Conservation (phyloP, 2,113 vertebrate species). For the Gymnocephalus cernua region DNA sequence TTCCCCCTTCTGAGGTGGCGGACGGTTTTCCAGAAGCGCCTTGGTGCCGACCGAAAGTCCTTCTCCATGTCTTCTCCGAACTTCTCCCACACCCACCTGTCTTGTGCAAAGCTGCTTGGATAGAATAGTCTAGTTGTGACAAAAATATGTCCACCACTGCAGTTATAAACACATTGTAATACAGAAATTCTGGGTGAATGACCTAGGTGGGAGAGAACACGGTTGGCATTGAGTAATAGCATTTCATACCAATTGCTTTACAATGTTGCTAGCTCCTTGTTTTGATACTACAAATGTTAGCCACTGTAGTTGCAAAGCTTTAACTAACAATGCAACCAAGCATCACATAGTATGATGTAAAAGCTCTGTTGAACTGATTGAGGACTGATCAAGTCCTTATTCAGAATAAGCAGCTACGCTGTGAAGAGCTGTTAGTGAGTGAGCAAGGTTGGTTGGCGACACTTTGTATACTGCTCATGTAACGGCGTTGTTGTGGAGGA, state of each 20-base stretch:
- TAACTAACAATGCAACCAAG: neutral
- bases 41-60: too few species aligned
- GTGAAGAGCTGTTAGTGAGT: too few species aligned
- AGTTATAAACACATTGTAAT: slow-evolving; percentile 3
- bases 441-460: too few species aligned
- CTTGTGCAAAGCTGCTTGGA: neutral
- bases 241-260: neutral
- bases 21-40: too few species aligned
- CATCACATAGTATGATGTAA: neutral
- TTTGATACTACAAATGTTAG: neutral
- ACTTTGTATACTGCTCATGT: too few species aligned
- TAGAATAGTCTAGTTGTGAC: neutral
- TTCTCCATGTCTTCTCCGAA: too few species aligned
- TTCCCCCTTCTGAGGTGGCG: too few species aligned
- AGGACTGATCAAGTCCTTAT: neutral
- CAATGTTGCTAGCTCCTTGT: neutral
- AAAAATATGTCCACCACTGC: neutral
- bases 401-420: too few species aligned
- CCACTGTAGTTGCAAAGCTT: neutral
- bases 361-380: neutral
- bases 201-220: neutral
- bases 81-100: too few species aligned
- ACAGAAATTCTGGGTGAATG: neutral
- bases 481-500: too few species aligned
- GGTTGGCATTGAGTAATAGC: neutral